Base-by-base conservation (phyloP, 2,888 invertebrate species). In the Mechanitis mazaeus region DNA sequence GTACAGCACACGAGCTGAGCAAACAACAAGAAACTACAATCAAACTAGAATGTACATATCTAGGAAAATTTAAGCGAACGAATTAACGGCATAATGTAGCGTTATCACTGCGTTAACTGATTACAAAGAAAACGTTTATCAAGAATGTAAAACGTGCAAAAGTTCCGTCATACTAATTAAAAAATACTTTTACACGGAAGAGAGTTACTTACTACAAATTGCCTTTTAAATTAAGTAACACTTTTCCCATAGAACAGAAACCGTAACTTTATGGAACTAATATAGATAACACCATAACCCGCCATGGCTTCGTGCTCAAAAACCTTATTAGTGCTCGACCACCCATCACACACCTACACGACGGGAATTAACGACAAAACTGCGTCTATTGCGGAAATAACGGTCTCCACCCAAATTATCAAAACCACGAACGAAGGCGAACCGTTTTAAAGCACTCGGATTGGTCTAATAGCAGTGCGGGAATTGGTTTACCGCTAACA, bases 391-490 rank as follows among this genome's bases (percentile, higher is more conserved):
- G 66, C 70, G 71, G 69, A 78, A 77, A 68, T 89, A 87, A 87
- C 88, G 87, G 87, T 63, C 69, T 75, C 71, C 71, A 70, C 71
- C 76, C 76, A 84, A 87, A 87, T 84, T 82, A 82, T 84, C 74
- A 76, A 84, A 87, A 83, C 77, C 75, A 78, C 77, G 76, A 76
- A 72, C 69, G 68, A 76, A 76, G 76, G 73, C 72, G 77, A 79
- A 81, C 81, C 76, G 81, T 81, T 84, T 72, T 66, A 70, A 78
- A 75, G 69, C 71, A 76, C 70, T 78, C 72, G 71, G 70, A 79
- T 80, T 76, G 75, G 76, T 76, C 73, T 75, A 73, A 74, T 77
- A 73, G 77, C 76, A 78, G 79, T 76, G 74, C 71, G 54, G 42
- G 58, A 62, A 53, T 53, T 61, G 55, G 45, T 61, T 79, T 72